Conservation (phyloP, 1,140 invertebrate genomes). For the Ylistrum balloti region DNA sequence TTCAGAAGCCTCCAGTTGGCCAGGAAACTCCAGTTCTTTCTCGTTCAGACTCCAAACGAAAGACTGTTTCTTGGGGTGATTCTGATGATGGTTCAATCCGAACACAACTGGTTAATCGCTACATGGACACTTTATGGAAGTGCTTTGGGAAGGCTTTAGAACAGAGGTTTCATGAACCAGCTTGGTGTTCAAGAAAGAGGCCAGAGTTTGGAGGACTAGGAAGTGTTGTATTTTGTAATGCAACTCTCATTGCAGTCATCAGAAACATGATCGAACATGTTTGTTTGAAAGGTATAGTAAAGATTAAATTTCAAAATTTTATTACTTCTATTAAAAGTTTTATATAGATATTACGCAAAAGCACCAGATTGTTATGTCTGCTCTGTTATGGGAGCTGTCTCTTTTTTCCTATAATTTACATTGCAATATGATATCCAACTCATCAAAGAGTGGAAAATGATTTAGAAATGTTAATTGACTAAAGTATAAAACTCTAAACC, state of each 20-base stretch:
- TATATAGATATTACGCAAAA: too few relatives aligned
- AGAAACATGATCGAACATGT: conserved; percentile 79
- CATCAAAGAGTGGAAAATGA: too few relatives aligned
- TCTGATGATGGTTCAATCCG: conserved; percentile 77
- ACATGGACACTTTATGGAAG: conserved; percentile 80
- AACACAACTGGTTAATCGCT: conserved; percentile 74
- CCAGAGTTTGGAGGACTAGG: conserved; percentile 72
- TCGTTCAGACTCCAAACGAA: conserved; percentile 75
- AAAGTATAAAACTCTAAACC: too few relatives aligned
- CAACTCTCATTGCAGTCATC: conserved; percentile 75
- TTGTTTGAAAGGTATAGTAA: conserved; percentile 77
- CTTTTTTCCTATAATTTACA: too few relatives aligned
- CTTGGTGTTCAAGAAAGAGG: conserved; percentile 71
- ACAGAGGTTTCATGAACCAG: conserved; percentile 76
- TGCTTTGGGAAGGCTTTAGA: conserved; percentile 77
- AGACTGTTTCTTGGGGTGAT: conserved; percentile 81
- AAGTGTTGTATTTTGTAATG: conserved; percentile 71
- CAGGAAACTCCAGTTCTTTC: conserved; percentile 76
- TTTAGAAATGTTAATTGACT: too few relatives aligned
- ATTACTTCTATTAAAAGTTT: too few relatives aligned
- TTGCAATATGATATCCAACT: too few relatives aligned
- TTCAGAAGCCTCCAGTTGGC: conserved; percentile 66
- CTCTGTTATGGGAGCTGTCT: too few relatives aligned
- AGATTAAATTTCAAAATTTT: too few relatives aligned
- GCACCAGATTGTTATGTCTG: too few relatives aligned